Percentiles rank a stretch among this genome's conserved stretches.
These are phyloP conservation scores for Ornithoptera priamus DNA, from an alignment of 2,888 invertebrate genomes.

Conservation along the genomic window DNA sequence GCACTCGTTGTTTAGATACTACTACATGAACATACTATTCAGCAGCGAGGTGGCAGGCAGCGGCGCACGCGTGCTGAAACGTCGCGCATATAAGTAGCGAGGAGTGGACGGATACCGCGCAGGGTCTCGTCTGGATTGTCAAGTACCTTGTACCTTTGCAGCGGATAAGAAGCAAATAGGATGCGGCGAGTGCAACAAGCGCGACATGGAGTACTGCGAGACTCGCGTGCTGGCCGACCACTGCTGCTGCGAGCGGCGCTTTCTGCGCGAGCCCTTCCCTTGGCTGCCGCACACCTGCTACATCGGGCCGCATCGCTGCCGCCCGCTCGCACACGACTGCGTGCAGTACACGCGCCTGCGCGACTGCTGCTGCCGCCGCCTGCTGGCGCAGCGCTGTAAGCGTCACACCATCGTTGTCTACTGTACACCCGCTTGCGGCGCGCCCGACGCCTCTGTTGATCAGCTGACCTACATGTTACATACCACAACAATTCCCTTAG, in stretches of 20 bases:
- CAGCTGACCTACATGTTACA: no score
- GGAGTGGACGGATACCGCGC: no score
- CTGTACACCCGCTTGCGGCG: not conserved
- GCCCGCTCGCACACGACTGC: constrained; percentile 81
- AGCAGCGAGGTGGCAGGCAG: no score
- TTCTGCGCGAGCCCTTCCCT: constrained; percentile 82
- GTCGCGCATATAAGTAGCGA: no score
- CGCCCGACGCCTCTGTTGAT: not conserved
- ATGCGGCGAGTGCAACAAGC: constrained; percentile 81
- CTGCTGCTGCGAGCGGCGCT: constrained; percentile 79
- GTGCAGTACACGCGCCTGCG: constrained; percentile 81
- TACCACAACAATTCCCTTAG: no score
- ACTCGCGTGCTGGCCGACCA: constrained; percentile 78
- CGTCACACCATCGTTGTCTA: constrained; percentile 29
- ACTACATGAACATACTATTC: no score
- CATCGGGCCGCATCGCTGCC: constrained; percentile 81
- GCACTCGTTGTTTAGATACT: no score
- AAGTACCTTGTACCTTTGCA: not conserved
- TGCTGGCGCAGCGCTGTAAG: constrained; percentile 82
- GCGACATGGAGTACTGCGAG: constrained; percentile 83
- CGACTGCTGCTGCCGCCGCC: constrained; percentile 83
- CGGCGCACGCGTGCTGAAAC: no score
- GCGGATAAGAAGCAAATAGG: constrained; percentile 51
- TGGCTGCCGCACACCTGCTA: constrained; percentile 86
- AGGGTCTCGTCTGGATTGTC: no score